Evolutionary conservation across 2,113 vertebrate genomes (phyloP).

Genomic region (Naja naja): DNA sequence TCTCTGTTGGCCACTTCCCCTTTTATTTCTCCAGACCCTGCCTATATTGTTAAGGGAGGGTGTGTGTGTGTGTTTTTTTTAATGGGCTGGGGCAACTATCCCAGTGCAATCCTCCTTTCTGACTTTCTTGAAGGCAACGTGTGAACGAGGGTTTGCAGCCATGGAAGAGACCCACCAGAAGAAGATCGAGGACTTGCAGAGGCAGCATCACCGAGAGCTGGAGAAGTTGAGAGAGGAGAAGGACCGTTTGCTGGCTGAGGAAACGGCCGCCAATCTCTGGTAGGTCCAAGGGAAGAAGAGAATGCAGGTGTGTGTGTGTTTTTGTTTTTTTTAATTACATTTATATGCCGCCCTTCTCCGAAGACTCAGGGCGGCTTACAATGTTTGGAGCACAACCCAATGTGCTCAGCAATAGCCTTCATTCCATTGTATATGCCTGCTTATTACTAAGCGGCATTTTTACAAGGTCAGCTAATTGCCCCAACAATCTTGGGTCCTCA

Average conservation of each 20-base stretch:
- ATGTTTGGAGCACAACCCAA: too few relatives aligned
- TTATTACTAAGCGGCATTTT: too few relatives aligned
- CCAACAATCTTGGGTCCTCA: too few relatives aligned
- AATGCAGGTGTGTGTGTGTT: not conserved
- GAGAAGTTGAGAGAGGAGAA: slow-evolving; percentile 92
- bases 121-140: slow-evolving; percentile 82
- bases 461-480: too few relatives aligned
- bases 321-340: too few relatives aligned
- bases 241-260: slow-evolving; percentile 91
- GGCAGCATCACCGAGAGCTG: slow-evolving; percentile 94
- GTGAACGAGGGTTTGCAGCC: slow-evolving; percentile 93
- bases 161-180: slow-evolving; percentile 99
- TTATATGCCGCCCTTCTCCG: too few relatives aligned
- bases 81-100: not conserved
- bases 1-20: fast-evolving
- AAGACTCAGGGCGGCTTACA: too few relatives aligned
- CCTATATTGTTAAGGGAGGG: not conserved
- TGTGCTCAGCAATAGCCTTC: too few relatives aligned
- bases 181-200: slow-evolving; percentile 91
- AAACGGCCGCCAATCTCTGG: slow-evolving; percentile 96
- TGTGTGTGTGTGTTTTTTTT: not conserved
- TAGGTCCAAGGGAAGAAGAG: slow-evolving; percentile 42
- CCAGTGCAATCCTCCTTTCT: not conserved
- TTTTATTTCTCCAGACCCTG: not conserved
- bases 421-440: too few relatives aligned